Evolutionary conservation across 2,888 invertebrate species (phyloP).

Genomic region (Coleophora deauratella): DNA sequence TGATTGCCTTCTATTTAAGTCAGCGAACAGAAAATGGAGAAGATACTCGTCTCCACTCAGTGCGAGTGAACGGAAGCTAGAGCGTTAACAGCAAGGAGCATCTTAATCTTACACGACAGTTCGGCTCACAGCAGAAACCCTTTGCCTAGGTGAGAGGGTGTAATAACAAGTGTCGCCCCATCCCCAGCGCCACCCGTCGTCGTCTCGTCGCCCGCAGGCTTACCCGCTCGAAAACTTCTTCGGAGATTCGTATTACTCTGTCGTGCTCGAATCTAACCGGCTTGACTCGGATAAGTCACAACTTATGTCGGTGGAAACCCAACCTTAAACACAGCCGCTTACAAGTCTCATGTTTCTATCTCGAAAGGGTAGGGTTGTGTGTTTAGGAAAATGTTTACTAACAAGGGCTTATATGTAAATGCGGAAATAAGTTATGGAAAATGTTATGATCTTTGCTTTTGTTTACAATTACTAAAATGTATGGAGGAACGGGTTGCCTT

Average conservation of each 20-base stretch:
- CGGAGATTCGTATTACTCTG: slow-evolving; percentile 62
- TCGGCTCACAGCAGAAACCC: slow-evolving; percentile 53
- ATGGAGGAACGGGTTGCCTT: no score
- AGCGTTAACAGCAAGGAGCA: slow-evolving; percentile 58
- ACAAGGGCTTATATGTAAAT: slow-evolving; percentile 11
- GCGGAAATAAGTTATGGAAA: slow-evolving; percentile 10
- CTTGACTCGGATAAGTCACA: slow-evolving; percentile 55
- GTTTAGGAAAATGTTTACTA: slow-evolving; percentile 25
- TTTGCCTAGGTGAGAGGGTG: slow-evolving; percentile 70
- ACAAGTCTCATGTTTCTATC: slow-evolving; percentile 28
- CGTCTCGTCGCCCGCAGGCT: slow-evolving; percentile 42
- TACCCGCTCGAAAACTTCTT: slow-evolving; percentile 56
- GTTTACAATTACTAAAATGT: no score
- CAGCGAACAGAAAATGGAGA: slow-evolving; percentile 32
- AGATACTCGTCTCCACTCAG: slow-evolving; percentile 41
- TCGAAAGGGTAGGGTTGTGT: slow-evolving; percentile 20
- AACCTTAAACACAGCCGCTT: slow-evolving; percentile 38
- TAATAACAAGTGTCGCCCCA: slow-evolving; percentile 61
- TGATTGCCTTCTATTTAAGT: slow-evolving; percentile 32
- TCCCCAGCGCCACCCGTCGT: slow-evolving; percentile 35
- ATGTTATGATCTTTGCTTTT: slow-evolving; percentile 7
- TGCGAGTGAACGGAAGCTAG: slow-evolving; percentile 44
- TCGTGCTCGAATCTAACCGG: slow-evolving; percentile 51
- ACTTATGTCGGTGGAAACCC: slow-evolving; percentile 41
- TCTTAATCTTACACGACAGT: slow-evolving; percentile 67